These are phyloP conservation scores for Acrocephalus arundinaceus DNA, from an alignment of 2,113 vertebrate species.

Conservation along the genomic window DNA sequence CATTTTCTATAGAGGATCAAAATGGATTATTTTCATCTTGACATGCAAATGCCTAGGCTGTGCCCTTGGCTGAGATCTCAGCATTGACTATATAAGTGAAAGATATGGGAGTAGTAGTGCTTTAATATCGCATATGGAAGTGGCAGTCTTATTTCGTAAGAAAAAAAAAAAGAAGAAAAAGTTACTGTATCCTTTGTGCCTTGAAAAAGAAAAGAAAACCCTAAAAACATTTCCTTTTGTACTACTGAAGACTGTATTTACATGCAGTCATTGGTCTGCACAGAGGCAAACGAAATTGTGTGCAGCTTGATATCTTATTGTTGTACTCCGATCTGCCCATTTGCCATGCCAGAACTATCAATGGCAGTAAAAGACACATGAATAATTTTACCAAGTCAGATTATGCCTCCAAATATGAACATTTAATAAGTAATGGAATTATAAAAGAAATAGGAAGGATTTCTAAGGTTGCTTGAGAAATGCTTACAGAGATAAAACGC, in stretches of 20 bases:
- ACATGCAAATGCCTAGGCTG: slow-evolving; percentile 58
- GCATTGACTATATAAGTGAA: slow-evolving; percentile 24
- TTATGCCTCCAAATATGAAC: neutral
- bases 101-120: neutral
- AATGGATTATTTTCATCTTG: slow-evolving; percentile 66
- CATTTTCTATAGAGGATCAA: slow-evolving; percentile 51
- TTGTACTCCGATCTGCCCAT: neutral
- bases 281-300: neutral
- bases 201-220: neutral
- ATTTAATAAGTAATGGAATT: neutral
- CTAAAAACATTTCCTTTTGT: neutral
- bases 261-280: neutral
- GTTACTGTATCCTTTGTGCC: neutral
- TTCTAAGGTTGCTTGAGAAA: neutral
- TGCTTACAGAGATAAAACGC: neutral
- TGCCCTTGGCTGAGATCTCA: slow-evolving; percentile 55
- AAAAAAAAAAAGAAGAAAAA: neutral
- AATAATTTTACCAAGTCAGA: neutral
- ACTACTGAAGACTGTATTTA: neutral
- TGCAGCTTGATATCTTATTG: neutral
- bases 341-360: neutral
- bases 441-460: neutral
- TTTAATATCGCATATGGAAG: slow-evolving; percentile 1
- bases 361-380: neutral
- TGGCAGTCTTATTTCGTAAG: neutral